Evolutionary conservation across 1,140 invertebrate genomes (phyloP), one percentile per base, ranked within the genome.

Genomic region (Leptestheria dahalacensis): DNA sequence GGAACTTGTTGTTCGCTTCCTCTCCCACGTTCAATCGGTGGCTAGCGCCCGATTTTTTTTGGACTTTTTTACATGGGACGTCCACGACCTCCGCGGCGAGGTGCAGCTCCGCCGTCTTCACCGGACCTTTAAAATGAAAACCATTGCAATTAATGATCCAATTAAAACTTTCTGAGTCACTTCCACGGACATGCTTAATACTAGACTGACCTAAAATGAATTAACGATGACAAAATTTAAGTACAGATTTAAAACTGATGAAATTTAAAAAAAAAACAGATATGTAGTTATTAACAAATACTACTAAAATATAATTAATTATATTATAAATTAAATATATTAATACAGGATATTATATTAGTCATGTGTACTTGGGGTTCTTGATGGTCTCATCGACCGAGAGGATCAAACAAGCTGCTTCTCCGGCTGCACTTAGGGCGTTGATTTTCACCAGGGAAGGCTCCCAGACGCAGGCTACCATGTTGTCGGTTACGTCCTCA

Each of bases 381-480:
- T 93, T 94, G 64, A 99, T 94, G 0, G 95, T 99, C 72, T 99
- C 94, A 70, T 99, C 97, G 1, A 99, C 90, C 0, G 93, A 97
- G 0, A 99, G 75, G 66, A 99, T 91, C 29, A 96, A 78, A 72
- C 91, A 95, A 23, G 93, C 86, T 2, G 96, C 96, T 75, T 99
- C 97, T 49, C 85, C 84, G 2, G 96, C 97, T 33, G 96, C 92
- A 12, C 86, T 93, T 46, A 99, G 74, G 1, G 96, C 95, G 72
- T 99, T 99, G 28, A 91, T 84, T 75, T 99, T 99, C 9, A 99
- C 87, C 51, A 98, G 75, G 15, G 91, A 84, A 3, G 97, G 97
- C 71, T 99, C 97, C 93, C 95, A 99, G 33, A 99, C 91, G 71
- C 91, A 99, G 9, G 80, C 80, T 23, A 82, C 83, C 74, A 88